Base-by-base conservation (phyloP, 2,797 vertebrate genomes). In the Halcyon chelicuti region DNA sequence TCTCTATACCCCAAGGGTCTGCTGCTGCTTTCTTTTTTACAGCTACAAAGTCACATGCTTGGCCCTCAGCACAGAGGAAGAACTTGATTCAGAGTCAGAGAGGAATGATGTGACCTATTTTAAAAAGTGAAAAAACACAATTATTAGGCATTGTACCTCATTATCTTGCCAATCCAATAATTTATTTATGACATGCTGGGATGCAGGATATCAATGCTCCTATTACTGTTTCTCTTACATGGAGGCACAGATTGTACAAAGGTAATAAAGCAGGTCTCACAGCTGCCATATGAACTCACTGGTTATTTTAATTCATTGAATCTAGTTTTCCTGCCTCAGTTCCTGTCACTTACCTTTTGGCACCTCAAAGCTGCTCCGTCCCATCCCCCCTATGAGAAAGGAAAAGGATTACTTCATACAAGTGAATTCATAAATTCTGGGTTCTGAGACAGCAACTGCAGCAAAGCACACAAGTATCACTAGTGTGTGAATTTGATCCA, bases 91-190 rank as follows among this genome's bases (percentile, higher is more conserved):
- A 57, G 78, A 93, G 42, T 74, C 75, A 26, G n/a, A 58, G 13
- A 90, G 26, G n/a, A 95, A 76, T 91, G 72, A 83, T 62, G 37
- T 95, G 92, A 96, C 94, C 92, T 94, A 92, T 65, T 91, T 94
- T 55, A 91, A 83, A 23, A 3, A 58, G 29, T 55, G 57, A 54
- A 66, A 78, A 25, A 51, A 11, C 2, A 7, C 19, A 57, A 1
- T 84, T 66, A 37, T 90, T 79, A 33, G 15, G 21, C 57, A 68
- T 57, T 72, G 20, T 70, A 76, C 39, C 76, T 95, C 60, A 52
- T 85, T 91, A 55, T 70, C 12, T 82, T 46, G 12, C 29, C 28
- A 70, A 63, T 62, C 9, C 13, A 37, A 9, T 85, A 72, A 65
- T 60, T 88, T 78, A 40, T 88, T 87, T 92, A 51, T 25, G 51